phyloP scores from a whole-genome alignment of 2,888 invertebrate genomes.

The Drosophila meridionalis region DNA sequence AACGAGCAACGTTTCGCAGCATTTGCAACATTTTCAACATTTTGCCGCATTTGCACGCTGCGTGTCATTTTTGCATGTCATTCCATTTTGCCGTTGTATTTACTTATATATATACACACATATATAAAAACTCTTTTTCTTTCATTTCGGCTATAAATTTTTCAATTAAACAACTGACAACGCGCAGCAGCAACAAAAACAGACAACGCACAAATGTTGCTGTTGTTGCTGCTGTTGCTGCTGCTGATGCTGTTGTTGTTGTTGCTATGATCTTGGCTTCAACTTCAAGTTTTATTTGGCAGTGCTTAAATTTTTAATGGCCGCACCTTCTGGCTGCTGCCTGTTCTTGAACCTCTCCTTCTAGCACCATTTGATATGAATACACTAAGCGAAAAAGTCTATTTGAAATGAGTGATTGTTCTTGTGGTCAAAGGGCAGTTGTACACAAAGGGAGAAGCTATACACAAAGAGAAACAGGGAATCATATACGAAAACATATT shows the following conservation, averaged over 20 bases:
- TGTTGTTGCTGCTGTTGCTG: constrained; percentile 1
- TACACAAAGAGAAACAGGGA: background rate
- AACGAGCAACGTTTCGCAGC: constrained; percentile 50
- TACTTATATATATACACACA: background rate
- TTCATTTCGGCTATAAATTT: constrained; percentile 59
- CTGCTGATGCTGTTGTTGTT: constrained; percentile 18
- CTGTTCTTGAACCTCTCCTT: constrained; percentile 34
- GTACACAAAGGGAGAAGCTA: background rate
- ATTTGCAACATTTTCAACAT: constrained; percentile 54
- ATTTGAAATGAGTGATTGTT: background rate
- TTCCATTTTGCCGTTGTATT: constrained; percentile 22
- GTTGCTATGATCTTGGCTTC: constrained; percentile 40
- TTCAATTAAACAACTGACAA: constrained; percentile 57
- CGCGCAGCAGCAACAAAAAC: constrained; percentile 15
- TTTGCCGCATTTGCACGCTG: constrained; percentile 61
- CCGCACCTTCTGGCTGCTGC: constrained; percentile 39
- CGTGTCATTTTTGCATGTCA: constrained; percentile 66
- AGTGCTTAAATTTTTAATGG: constrained; percentile 50
- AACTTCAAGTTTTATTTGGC: constrained; percentile 36
- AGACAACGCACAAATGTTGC: constrained; percentile 21
- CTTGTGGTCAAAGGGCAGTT: background rate
- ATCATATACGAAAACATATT: background rate
- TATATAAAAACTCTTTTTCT: background rate
- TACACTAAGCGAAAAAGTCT: constrained; percentile 8
- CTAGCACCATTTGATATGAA: constrained; percentile 5